Evolutionary conservation across 2,888 invertebrate species (phyloP), one percentile per base, ranked within the genome.

Genomic region (Oeneis ivallda): DNA sequence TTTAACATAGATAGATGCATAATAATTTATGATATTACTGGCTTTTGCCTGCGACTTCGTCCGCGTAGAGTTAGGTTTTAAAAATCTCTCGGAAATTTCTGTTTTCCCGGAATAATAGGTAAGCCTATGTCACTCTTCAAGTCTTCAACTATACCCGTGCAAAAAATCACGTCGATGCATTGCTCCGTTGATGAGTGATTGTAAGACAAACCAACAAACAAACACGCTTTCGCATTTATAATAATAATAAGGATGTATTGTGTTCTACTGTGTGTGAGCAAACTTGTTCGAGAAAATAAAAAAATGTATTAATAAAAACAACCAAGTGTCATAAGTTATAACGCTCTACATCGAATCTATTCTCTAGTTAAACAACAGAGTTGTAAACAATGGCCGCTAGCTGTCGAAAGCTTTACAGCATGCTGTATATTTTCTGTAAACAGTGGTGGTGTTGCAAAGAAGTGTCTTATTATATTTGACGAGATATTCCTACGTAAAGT

Each of bases 401-500:
- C 78, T 80, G 76, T 66, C 62, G 57, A 81, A 81, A 77, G 74
- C 74, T 84, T 83, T 83, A 86, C 78, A 79, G 71, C 77, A 71
- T 75, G 79, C 77, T 79, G 80, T 85, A 84, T 82, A 85, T 86
- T 82, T 82, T 80, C 74, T 76, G 75, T 83, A 82, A 84, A 81
- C 70, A 71, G 68, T 69, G 62, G 65, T 71, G 66, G 64, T 67
- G 67, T 70, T 67, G 70, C 53, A 34, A 62, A 77, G 79, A 80
- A 79, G 77, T 77, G 78, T 81, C 80, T 79, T 78, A 79, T 82
- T 80, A 79, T 78, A 77, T 76, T 79, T 77, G 74, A 74, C 76
- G 76, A 80, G 75, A 78, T 75, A 56, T 79, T 79, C 79, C 74
- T 76, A 71, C 73, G 74, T 70, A 70, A 75, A 72, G 75, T 74